phyloP scores from a whole-genome alignment of 2,113 vertebrate genomes.

The Atrichornis clamosus region DNA sequence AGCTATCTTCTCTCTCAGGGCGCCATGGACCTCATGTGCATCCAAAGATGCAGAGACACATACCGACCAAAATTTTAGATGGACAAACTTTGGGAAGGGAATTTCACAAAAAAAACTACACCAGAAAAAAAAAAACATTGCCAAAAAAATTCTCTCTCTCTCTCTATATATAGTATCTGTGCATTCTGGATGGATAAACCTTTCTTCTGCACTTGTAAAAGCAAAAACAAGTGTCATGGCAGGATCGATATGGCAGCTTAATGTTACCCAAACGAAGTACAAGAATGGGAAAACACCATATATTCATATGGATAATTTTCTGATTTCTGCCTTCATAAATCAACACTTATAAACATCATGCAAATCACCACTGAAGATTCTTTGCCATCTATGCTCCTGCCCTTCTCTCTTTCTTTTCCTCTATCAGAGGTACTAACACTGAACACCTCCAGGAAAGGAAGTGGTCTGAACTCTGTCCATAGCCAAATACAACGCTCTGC shows the following conservation, averaged over 20 bases:
- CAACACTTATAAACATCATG: neutral
- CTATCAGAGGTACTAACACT: neutral
- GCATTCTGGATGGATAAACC: neutral
- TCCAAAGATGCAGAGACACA: neutral
- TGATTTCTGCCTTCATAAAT: neutral
- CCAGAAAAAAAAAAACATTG: neutral
- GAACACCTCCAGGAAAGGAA: neutral
- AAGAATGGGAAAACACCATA: neutral
- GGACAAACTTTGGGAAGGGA: neutral
- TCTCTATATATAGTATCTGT: neutral
- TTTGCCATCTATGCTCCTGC: neutral
- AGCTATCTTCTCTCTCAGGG: neutral
- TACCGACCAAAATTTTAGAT: neutral
- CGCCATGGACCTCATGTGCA: neutral
- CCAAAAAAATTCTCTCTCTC: neutral
- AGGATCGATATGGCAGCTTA: neutral
- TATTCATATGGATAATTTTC: neutral
- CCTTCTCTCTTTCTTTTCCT: neutral
- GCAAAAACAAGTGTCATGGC: neutral
- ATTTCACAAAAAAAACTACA: neutral
- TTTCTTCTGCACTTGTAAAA: neutral
- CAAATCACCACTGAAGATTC: neutral
- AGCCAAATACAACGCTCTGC: neutral
- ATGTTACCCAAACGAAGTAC: neutral
- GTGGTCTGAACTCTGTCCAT: neutral